Conservation (phyloP, 2,888 invertebrate genomes). For the Heliothis peltigera region DNA sequence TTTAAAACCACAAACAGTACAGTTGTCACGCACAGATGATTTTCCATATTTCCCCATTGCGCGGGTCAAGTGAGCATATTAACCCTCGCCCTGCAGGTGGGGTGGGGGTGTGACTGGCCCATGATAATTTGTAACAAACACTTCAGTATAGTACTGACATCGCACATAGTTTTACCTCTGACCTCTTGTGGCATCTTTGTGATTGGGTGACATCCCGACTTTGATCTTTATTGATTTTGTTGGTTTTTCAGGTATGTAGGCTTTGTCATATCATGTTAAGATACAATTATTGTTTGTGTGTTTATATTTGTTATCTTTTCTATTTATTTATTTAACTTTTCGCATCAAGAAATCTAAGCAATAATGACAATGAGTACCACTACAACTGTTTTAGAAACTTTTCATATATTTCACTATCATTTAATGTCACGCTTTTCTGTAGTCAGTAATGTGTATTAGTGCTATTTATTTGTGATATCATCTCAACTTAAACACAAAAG, state of each 20-base stretch:
- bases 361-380: no score
- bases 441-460: not conserved
- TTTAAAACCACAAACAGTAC: conserved; percentile 56
- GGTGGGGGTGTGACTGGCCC: conserved; percentile 77
- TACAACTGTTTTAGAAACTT: no score
- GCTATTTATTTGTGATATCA: not conserved
- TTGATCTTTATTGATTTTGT: conserved; percentile 20
- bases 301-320: not conserved
- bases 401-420: no score
- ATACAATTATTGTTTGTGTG: not conserved
- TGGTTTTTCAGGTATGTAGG: conserved; percentile 36
- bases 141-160: conserved; percentile 81
- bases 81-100: conserved; percentile 82
- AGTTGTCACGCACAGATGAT: conserved; percentile 82
- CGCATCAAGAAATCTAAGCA: no score
- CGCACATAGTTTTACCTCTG: conserved; percentile 83
- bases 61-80: conserved; percentile 86
- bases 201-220: conserved; percentile 50
- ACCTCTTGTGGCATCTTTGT: conserved; percentile 72
- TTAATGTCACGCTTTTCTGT: no score
- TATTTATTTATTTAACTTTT: not conserved
- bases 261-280: not conserved
- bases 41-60: conserved; percentile 73
- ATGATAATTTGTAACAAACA: conserved; percentile 84
- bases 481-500: not conserved